phyloP scores from a whole-genome alignment of 2,113 vertebrate genomes.

The Piprites chloris region DNA sequence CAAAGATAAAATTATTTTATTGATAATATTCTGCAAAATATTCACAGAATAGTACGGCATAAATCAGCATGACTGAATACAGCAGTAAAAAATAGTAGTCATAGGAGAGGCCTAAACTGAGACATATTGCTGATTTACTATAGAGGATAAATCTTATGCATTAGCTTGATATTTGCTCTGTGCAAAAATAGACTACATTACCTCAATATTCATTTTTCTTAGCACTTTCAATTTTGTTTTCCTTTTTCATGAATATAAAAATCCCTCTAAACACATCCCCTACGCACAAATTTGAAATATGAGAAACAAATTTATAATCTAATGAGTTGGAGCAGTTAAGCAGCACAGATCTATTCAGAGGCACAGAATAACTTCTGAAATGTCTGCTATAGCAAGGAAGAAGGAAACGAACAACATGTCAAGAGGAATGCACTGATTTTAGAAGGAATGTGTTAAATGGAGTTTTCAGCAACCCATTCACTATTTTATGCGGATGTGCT shows the following conservation, averaged over 20 bases:
- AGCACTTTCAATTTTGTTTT: not conserved
- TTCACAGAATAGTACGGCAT: not conserved
- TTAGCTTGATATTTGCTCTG: slow-evolving; percentile 29
- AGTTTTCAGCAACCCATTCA: not conserved
- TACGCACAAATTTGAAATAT: not conserved
- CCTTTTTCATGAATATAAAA: slow-evolving; percentile 16
- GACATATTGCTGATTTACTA: slow-evolving; percentile 37
- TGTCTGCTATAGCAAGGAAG: not conserved
- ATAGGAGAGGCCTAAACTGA: slow-evolving; percentile 10
- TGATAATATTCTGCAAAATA: slow-evolving; percentile 47
- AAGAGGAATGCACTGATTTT: not conserved
- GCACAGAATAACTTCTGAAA: slow-evolving; percentile 5
- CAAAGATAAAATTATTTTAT: slow-evolving; percentile 47
- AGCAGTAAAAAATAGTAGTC: slow-evolving; percentile 27
- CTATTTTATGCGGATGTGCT: not conserved
- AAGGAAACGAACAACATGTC: not conserved
- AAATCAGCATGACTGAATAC: slow-evolving; percentile 39
- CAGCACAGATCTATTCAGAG: slow-evolving; percentile 12
- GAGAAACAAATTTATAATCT: slow-evolving; percentile 3
- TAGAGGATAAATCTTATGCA: slow-evolving; percentile 36
- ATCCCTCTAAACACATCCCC: not conserved
- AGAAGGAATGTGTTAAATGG: not conserved
- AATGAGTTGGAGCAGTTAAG: slow-evolving; percentile 8
- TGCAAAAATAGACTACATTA: not conserved
- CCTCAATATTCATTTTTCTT: slow-evolving; percentile 22